Percentiles rank a stretch among this genome's conserved stretches.
Evolutionary conservation across 2,888 invertebrate genomes (phyloP).

Genomic region (Pandemis corylana): DNA sequence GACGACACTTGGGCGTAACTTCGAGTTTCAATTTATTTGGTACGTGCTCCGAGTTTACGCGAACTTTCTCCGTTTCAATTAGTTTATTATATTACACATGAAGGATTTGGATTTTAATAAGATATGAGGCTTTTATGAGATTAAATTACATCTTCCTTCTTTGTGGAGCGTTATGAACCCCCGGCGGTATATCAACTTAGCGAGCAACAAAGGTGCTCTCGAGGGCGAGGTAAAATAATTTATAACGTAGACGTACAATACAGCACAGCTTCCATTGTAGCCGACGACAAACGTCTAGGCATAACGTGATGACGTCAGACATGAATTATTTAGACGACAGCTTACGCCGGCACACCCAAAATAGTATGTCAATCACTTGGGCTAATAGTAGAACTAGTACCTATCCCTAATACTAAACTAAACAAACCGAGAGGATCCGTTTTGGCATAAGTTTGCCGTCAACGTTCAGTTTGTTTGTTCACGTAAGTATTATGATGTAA

Average conservation of each 20-base stretch:
- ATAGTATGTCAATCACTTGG: constrained; percentile 36
- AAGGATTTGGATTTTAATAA: constrained; percentile 8
- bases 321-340: constrained; percentile 29
- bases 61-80: constrained; percentile 37
- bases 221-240: constrained; percentile 29
- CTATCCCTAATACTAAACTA: not conserved
- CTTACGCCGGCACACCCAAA: constrained; percentile 16
- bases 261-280: constrained; percentile 37
- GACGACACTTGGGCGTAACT: constrained; percentile 28
- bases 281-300: constrained; percentile 25
- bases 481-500: not conserved
- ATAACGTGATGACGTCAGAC: constrained; percentile 30
- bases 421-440: constrained; percentile 2
- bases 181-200: constrained; percentile 31
- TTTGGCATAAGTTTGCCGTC: not conserved
- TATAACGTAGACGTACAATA: constrained; percentile 26
- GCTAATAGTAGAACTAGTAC: constrained; percentile 8
- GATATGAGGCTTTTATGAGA: constrained; percentile 22
- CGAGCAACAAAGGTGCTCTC: constrained; percentile 33
- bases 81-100: constrained; percentile 26
- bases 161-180: constrained; percentile 15
- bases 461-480: not conserved
- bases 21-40: constrained; percentile 39
- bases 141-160: constrained; percentile 33
- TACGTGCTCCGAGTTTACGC: constrained; percentile 29